Base-by-base conservation (phyloP, 2,797 vertebrate species). In the Takifugu ocellatus region DNA sequence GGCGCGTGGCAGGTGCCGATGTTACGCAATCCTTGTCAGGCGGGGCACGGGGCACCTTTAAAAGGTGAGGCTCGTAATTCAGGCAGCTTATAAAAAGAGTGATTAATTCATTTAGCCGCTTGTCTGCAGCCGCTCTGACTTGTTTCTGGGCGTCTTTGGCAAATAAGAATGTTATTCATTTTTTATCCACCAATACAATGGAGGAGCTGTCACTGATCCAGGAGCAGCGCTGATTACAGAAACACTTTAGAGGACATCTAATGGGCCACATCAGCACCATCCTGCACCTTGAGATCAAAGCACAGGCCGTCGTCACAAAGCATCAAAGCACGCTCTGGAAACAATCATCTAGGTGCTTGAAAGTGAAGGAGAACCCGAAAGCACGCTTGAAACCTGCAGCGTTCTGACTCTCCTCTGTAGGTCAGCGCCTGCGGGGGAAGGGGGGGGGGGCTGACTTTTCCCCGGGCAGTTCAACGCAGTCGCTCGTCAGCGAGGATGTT, bases 211-310 rank as follows among this genome's bases (percentile, higher is more conserved):
- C 49, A 58, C 31, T 63, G 59, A 74, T 75, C 26, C 49, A 25
- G 47, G 54, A 43, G 72, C 60, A 62, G 59, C 54, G 42, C 55
- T 65, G 70, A 84, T 85, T 79, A 70, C 39, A 65, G 31, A 68
- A 61, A 61, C 48, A 72, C 80, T 81, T 83, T 65, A 82, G 61
- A 15, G 51, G 44, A 59, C 56, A 26, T 79, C 87, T 68, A 83
- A 44, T 56, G 5, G 27, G 3, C 8, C 27, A 29, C 27, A 29
- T 29, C 27, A 29, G 21, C 21, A 21, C 21, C 21, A 21, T 21
- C 21, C 0, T 46, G 63, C 48, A 16, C 53, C 44, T 39, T 56
- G 36, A 68, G 51, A 68, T 75, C 54, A 57, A 53, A 33, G 27
- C 27, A 29, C 27, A 29, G 1, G 27, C 8, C 27, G 8, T 29